Evolutionary conservation across 2,797 vertebrate species (phyloP).

Genomic region (Amblyraja radiata): DNA sequence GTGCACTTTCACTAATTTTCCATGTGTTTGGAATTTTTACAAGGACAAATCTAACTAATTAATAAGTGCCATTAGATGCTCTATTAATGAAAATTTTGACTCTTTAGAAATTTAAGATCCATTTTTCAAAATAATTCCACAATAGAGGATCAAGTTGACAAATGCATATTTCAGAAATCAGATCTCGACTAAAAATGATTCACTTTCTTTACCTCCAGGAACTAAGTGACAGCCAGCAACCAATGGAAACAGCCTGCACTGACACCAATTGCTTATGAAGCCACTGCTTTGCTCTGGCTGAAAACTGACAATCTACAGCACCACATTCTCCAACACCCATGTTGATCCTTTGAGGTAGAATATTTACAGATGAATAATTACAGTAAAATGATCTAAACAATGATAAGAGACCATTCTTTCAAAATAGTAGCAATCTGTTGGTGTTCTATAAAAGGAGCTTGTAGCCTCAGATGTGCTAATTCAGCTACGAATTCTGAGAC

Average conservation of each 20-base stretch:
- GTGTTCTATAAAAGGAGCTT: neutral
- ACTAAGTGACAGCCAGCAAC: neutral
- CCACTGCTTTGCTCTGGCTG: neutral
- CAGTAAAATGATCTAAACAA: neutral
- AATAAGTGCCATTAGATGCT: neutral
- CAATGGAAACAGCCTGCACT: neutral
- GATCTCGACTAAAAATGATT: neutral
- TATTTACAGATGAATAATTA: neutral
- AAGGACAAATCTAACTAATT: neutral
- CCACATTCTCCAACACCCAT: neutral
- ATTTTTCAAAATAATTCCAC: neutral
- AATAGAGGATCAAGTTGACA: neutral
- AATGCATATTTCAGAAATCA: neutral
- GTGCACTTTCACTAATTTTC: neutral
- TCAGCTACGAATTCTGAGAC: neutral
- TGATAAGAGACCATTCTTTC: neutral
- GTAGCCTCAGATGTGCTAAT: neutral
- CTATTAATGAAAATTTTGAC: neutral
- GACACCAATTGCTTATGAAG: neutral
- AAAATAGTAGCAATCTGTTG: neutral
- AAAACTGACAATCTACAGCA: neutral
- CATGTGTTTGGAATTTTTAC: too few species aligned
- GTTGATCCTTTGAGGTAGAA: neutral
- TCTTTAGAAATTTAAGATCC: neutral
- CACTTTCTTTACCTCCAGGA: neutral